phyloP scores from a whole-genome alignment of 1,140 invertebrate species.

The Drosophila pallidifrons region DNA sequence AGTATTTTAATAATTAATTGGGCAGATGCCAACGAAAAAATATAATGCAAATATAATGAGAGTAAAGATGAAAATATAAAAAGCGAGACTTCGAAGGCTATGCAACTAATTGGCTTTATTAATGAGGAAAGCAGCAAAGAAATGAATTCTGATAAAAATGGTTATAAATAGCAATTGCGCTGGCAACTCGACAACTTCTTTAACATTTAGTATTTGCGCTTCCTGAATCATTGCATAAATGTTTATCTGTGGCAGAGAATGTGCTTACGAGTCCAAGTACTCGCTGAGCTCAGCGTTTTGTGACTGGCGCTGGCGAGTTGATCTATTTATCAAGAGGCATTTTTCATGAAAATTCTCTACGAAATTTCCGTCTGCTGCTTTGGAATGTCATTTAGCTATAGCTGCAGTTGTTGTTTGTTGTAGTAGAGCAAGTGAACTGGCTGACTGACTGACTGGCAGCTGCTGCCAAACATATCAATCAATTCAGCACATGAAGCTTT shows the following conservation, averaged over 20 bases:
- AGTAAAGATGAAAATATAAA: too few relatives aligned
- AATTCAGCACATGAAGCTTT: constrained; percentile 35
- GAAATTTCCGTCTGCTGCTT: constrained; percentile 1
- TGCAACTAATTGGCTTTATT: too few relatives aligned
- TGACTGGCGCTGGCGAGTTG: constrained; percentile 4
- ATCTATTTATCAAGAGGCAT: constrained; percentile 9
- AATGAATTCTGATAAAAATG: too few relatives aligned
- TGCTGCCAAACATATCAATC: constrained; percentile 72
- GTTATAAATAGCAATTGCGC: background rate
- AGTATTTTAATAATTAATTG: too few relatives aligned
- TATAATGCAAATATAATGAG: too few relatives aligned
- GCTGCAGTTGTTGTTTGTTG: constrained; percentile 41
- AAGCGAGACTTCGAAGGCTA: too few relatives aligned
- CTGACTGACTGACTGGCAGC: constrained; percentile 46
- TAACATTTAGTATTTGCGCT: background rate
- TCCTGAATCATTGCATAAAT: background rate
- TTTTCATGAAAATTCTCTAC: constrained; percentile 2
- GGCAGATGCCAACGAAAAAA: too few relatives aligned
- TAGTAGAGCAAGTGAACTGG: background rate
- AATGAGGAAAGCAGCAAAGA: too few relatives aligned
- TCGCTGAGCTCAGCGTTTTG: background rate
- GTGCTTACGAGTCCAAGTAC: background rate
- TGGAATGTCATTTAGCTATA: background rate
- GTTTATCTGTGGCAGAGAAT: background rate
- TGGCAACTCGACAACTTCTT: background rate